Base-by-base conservation (phyloP, 2,888 invertebrate genomes). In the Drosophila tanythrix region DNA sequence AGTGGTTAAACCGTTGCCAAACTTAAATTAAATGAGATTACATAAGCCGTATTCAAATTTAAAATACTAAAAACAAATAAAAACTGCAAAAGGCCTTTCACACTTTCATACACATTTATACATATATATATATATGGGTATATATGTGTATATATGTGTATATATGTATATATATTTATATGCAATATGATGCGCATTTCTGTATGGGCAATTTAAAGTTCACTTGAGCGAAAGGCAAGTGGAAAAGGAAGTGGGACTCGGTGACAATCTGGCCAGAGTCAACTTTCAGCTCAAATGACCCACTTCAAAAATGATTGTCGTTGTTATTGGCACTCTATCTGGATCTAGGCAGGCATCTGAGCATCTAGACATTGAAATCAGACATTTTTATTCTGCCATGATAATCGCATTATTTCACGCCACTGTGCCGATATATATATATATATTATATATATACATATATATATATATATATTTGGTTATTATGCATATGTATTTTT, bases 381-480 rank as follows among this genome's bases (percentile, higher is more conserved):
- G 85, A 64, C 88, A 82, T 56, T 70, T 79, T 63, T 57, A 68
- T 72, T 72, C 15, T 68, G 87, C 65, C 74, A 64, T 64, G 83
- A 59, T 81, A 81, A 82, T 74, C 79, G 76, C 72, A 74, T 88
- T 85, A 71, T 73, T 61, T 70, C 68, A 53, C 38, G 70, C 71
- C 74, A 81, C 75, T 76, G 76, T 76, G 69, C 63, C 65, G 33
- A 43, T 18, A n/a, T 51, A 33, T 27, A 11, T 40, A 8, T 48
- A 2, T 29, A 13, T 21, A 1, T 25, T 31, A 2, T 70, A 21
- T 59, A 18, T 60, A 15, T 33, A 1, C 53, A n/a, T 52, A 8
- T 52, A 11, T 35, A 2, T 35, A 2, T 8, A 5, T 40, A 1
- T 29, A 15, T 46, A 11, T 29, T 11, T 13, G 7, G 25, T 25